Conservation (phyloP, 2,113 vertebrate species). For the Cochlearius cochlearius region DNA sequence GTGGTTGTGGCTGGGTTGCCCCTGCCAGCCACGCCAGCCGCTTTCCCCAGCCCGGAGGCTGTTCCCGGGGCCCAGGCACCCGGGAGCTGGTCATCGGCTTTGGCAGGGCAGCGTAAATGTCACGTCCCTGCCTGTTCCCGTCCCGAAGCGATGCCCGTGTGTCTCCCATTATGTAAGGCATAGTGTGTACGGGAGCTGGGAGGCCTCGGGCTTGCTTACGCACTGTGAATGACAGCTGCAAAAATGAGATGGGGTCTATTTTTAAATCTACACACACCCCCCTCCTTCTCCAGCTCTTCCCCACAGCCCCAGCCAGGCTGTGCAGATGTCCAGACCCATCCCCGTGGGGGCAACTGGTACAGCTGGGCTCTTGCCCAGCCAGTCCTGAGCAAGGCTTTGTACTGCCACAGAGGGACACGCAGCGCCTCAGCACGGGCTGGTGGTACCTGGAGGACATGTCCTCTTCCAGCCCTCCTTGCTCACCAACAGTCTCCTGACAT, state of each 20-base stretch:
- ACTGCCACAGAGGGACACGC: neutral
- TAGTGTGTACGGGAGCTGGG: neutral
- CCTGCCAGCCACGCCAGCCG: neutral
- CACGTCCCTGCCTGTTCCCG: neutral
- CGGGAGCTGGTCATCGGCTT: neutral
- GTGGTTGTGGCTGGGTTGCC: neutral
- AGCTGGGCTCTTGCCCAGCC: neutral
- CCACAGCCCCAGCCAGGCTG: neutral
- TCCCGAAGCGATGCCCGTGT: neutral
- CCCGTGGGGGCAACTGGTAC: neutral
- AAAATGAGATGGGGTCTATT: conserved; percentile 31
- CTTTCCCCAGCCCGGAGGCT: neutral
- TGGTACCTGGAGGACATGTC: neutral
- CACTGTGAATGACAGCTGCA: neutral
- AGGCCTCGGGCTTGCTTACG: neutral
- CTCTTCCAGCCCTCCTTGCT: neutral
- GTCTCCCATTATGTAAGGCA: conserved; percentile 39
- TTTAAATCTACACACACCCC: neutral
- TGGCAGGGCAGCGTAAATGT: conserved; percentile 4
- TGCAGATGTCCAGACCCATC: neutral
- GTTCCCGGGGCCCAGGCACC: neutral
- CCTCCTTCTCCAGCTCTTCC: neutral
- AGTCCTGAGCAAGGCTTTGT: neutral
- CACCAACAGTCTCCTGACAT: neutral
- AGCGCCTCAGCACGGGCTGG: neutral